Evolutionary conservation across 2,113 vertebrate genomes (phyloP).

Genomic region (Alces alces): DNA sequence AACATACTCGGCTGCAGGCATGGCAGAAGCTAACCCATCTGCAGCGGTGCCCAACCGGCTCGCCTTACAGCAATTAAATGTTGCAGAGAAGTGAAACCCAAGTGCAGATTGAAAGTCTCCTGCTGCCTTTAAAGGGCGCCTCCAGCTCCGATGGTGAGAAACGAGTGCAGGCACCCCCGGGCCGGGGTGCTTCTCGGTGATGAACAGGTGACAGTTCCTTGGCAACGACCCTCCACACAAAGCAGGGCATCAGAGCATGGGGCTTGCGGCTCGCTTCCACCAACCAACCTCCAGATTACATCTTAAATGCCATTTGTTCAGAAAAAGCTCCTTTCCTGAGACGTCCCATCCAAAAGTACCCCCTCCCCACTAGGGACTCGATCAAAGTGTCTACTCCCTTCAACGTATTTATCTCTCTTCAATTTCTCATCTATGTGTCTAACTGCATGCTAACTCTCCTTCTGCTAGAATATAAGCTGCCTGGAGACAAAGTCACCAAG

Average conservation of each 20-base stretch:
- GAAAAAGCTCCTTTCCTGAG: not conserved
- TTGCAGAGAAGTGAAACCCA: not conserved
- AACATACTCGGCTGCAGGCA: not conserved
- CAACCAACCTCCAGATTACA: not conserved
- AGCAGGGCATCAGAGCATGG: accelerated
- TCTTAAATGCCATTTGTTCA: not conserved
- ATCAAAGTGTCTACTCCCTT: not conserved
- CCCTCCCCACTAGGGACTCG: accelerated
- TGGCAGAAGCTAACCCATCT: not conserved
- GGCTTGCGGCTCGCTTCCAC: too few species aligned
- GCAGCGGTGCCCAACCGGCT: not conserved
- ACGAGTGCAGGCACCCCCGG: accelerated
- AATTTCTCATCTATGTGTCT: not conserved
- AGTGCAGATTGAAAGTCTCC: not conserved
- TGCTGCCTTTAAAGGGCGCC: too few species aligned
- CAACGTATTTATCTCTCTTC: accelerated
- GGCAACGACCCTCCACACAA: accelerated
- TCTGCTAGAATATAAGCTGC: not conserved
- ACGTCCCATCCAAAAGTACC: accelerated
- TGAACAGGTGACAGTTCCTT: accelerated
- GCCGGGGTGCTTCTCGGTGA: accelerated
- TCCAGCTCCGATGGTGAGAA: accelerated
- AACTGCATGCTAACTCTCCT: not conserved
- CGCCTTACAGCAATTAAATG: not conserved
- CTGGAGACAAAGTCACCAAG: not conserved